Conservation (phyloP, 2,797 vertebrate species). For the Trematomus bernacchii region DNA sequence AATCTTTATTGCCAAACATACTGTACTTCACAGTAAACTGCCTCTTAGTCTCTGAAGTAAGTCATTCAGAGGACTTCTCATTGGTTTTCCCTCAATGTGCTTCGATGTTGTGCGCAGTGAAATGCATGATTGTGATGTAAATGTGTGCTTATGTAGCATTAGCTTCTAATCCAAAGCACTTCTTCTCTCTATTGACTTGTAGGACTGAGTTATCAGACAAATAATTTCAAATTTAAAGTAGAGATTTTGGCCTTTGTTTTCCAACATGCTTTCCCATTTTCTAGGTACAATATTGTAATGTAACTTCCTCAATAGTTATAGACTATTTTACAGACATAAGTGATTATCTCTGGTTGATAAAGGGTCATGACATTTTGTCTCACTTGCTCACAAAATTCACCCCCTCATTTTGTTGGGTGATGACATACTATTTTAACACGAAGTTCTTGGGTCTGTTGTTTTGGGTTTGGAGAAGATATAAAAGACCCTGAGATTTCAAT, state of each 20-base stretch:
- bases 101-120: slow-evolving; percentile 46
- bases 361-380: slow-evolving; percentile 5
- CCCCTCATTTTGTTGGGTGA: background rate
- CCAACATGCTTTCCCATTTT: background rate
- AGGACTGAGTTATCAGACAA: slow-evolving; percentile 19
- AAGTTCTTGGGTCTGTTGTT: background rate
- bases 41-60: slow-evolving; percentile 37
- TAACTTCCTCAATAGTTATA: background rate
- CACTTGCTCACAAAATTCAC: slow-evolving; percentile 6
- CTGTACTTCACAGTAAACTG: slow-evolving; percentile 22
- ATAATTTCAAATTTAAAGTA: slow-evolving; percentile 27
- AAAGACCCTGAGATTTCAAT: background rate
- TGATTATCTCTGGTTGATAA: slow-evolving; percentile 18
- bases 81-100: slow-evolving; percentile 29
- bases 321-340: background rate
- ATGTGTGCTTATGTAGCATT: slow-evolving; percentile 50
- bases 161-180: slow-evolving; percentile 41
- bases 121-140: slow-evolving; percentile 57
- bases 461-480: background rate
- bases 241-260: slow-evolving; percentile 1
- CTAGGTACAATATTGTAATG: background rate
- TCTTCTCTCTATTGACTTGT: slow-evolving; percentile 18
- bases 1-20: slow-evolving; percentile 26
- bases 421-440: background rate
- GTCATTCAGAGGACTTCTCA: slow-evolving; percentile 16